Conservation (phyloP, 2,888 invertebrate genomes). For the Leucoptera coffeella region DNA sequence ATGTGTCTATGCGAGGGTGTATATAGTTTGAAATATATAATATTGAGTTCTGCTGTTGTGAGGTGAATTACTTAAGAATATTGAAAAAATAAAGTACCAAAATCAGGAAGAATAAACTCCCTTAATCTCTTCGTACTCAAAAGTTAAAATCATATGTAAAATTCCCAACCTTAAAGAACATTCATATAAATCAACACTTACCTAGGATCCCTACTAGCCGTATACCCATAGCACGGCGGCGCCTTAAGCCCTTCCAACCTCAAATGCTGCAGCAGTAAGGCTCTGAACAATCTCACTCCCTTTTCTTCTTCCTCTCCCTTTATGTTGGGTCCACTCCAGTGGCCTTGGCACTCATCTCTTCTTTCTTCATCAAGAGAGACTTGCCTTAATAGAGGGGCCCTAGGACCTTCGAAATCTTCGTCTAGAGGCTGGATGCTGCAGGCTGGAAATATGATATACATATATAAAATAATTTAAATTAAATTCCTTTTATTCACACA, state of each 20-base stretch:
- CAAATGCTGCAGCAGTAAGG: conserved; percentile 35
- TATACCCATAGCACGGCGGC: conserved; percentile 28
- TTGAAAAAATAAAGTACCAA: too few species aligned
- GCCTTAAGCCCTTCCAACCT: conserved; percentile 34
- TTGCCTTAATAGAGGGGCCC: conserved; percentile 38
- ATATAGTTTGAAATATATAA: too few species aligned
- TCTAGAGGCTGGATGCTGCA: conserved; percentile 39
- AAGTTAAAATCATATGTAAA: too few species aligned
- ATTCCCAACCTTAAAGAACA: not conserved
- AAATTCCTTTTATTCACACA: too few species aligned
- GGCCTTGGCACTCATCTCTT: conserved; percentile 42
- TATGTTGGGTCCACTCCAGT: conserved; percentile 31
- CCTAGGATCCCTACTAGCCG: conserved; percentile 38
- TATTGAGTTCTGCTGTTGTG: too few species aligned
- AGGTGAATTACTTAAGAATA: too few species aligned
- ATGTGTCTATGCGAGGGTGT: too few species aligned
- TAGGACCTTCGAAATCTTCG: conserved; percentile 27
- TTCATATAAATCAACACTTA: conserved; percentile 6
- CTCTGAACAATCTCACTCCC: conserved; percentile 41
- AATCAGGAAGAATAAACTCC: too few species aligned
- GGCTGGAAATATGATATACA: conserved; percentile 15
- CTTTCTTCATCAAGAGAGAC: conserved; percentile 43
- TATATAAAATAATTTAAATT: too few species aligned
- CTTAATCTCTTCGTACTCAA: too few species aligned
- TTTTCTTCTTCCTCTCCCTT: conserved; percentile 41